Conservation (phyloP, 2,888 invertebrate species). For the Colletes collaris region DNA sequence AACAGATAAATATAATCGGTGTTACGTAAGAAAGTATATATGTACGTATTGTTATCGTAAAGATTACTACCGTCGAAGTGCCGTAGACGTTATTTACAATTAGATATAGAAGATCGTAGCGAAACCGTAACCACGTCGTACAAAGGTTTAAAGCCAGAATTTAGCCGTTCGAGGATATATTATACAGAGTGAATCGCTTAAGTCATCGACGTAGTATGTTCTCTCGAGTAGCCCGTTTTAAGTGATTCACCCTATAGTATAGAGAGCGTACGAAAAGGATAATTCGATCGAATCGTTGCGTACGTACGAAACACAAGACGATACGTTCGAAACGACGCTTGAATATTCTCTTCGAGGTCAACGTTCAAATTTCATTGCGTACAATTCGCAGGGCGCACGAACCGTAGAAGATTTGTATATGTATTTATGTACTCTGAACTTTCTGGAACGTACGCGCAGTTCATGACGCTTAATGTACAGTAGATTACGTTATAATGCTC, state of each 20-base stretch:
- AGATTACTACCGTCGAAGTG: constrained; percentile 38
- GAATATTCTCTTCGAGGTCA: neutral
- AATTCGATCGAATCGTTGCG: too few species aligned
- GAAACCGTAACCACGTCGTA: constrained; percentile 22
- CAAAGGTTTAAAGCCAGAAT: constrained; percentile 10
- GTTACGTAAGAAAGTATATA: constrained; percentile 42
- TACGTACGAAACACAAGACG: too few species aligned
- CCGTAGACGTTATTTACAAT: constrained; percentile 27
- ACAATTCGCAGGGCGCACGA: constrained; percentile 1
- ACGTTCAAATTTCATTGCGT: constrained; percentile 1
- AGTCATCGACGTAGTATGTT: neutral
- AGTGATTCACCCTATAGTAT: constrained; percentile 12
- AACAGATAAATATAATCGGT: constrained; percentile 33
- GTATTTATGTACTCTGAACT: neutral
- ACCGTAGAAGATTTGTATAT: constrained; percentile 3
- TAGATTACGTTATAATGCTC: constrained; percentile 5
- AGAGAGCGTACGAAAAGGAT: neutral
- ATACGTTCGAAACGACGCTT: neutral
- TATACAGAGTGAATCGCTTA: constrained; percentile 21
- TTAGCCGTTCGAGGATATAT: constrained; percentile 1
- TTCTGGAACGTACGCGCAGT: constrained; percentile 10
- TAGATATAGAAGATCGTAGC: constrained; percentile 15
- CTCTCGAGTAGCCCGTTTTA: neutral
- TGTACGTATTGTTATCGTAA: constrained; percentile 29
- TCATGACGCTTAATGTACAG: constrained; percentile 21